These are phyloP conservation scores for Prosapia bicincta DNA, from an alignment of 2,888 invertebrate species.

Conservation along the genomic window DNA sequence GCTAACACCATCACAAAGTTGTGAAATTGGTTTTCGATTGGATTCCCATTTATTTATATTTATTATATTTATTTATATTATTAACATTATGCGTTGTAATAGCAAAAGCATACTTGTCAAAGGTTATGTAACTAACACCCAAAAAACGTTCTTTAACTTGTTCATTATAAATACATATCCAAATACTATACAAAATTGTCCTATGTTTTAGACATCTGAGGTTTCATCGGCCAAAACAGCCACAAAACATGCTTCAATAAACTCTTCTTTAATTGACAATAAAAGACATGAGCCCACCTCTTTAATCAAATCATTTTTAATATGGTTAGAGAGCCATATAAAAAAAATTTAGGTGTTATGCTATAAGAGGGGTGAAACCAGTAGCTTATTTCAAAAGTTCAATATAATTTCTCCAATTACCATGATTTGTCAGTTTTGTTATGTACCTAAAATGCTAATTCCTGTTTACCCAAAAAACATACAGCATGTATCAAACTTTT, in stretches of 20 bases:
- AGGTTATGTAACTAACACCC: background rate
- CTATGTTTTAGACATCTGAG: background rate
- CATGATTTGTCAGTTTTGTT: background rate
- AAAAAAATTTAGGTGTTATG: background rate
- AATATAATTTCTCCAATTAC: background rate
- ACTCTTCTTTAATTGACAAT: background rate
- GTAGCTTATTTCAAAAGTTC: background rate
- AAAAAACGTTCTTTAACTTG: background rate
- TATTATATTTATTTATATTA: background rate
- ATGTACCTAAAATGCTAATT: background rate
- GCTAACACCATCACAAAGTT: background rate
- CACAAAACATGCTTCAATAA: background rate
- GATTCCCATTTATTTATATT: no score
- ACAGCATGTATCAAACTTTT: background rate
- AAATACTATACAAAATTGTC: background rate
- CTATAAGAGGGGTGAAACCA: background rate
- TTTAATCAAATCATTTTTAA: background rate
- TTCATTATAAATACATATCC: background rate
- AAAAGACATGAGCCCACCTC: background rate
- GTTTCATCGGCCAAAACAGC: background rate
- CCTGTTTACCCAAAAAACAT: background rate
- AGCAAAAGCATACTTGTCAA: background rate
- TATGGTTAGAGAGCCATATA: background rate
- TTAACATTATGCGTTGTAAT: background rate
- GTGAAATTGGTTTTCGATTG: background rate